These are phyloP conservation scores for Proteles cristata DNA, from an alignment of 2,113 vertebrate species.

Conservation along the genomic window DNA sequence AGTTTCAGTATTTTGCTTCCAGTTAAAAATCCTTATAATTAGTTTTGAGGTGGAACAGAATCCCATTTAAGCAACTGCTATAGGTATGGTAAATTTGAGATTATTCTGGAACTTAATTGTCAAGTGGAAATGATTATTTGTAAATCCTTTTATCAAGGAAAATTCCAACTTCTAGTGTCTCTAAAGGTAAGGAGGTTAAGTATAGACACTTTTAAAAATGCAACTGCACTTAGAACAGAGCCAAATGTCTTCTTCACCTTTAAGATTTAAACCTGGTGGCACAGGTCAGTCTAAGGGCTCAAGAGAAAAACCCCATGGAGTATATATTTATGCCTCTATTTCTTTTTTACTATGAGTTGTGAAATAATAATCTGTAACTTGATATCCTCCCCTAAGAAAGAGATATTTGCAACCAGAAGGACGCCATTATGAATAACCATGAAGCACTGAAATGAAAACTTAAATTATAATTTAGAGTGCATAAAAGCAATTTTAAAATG, in stretches of 20 bases:
- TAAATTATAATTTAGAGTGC: not conserved
- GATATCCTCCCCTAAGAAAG: not conserved
- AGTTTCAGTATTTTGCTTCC: not conserved
- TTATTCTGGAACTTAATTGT: not conserved
- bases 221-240: not conserved
- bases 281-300: not conserved
- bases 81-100: not conserved
- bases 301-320: not conserved
- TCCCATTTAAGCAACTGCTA: not conserved
- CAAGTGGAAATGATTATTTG: not conserved
- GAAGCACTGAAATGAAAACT: not conserved
- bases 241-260: not conserved
- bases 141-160: not conserved
- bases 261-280: not conserved
- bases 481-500: not conserved
- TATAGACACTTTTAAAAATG: not conserved
- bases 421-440: not conserved
- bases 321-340: not conserved
- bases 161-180: not conserved
- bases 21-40: not conserved
- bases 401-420: not conserved
- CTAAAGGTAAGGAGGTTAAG: not conserved
- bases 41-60: not conserved
- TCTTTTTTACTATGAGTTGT: not conserved
- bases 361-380: not conserved